Percentiles rank a stretch among this genome's conserved stretches.
Conservation (phyloP, 1,140 invertebrate genomes). For the Sitodiplosis mosellana region DNA sequence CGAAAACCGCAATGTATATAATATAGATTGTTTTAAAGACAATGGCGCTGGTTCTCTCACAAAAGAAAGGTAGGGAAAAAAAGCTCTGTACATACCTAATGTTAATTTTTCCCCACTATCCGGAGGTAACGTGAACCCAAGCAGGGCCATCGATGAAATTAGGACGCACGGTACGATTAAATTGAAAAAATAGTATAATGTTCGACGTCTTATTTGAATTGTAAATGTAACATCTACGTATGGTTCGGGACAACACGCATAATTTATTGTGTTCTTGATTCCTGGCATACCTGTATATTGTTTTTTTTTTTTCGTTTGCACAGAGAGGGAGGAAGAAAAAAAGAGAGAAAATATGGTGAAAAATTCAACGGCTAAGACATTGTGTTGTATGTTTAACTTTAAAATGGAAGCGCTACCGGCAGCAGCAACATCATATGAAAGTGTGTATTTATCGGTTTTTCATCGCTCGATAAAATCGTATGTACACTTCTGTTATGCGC, state of each 20-base stretch:
- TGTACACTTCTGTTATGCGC: too few relatives aligned
- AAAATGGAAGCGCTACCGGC: too few relatives aligned
- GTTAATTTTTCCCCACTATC: conserved; percentile 98
- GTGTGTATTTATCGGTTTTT: too few relatives aligned
- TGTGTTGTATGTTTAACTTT: too few relatives aligned
- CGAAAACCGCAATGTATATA: too few relatives aligned
- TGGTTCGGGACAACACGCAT: conserved; percentile 74
- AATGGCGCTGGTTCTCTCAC: too few relatives aligned
- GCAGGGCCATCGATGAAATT: conserved; percentile 92
- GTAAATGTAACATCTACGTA: conserved; percentile 96
- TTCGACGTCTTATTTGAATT: conserved; percentile 88
- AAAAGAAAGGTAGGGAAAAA: too few relatives aligned
- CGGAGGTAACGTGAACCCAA: conserved; percentile 94
- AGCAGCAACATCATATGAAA: conserved; percentile 5
- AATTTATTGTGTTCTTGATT: conserved; percentile 63
- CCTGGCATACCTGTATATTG: conserved; percentile 57
- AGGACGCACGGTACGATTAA: conserved; percentile 97
- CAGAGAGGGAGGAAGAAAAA: conserved; percentile 4
- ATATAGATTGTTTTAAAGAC: too few relatives aligned
- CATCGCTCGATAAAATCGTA: too few relatives aligned
- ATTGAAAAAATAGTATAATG: conserved; percentile 98
- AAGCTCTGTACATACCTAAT: conserved; percentile 50
- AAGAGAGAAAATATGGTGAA: neutral
- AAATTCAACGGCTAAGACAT: too few relatives aligned
- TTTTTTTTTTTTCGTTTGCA: neutral